phyloP scores from a whole-genome alignment of 37 sponge, comb jelly and placozoan species.

The Diacarnus erythraeanus region DNA sequence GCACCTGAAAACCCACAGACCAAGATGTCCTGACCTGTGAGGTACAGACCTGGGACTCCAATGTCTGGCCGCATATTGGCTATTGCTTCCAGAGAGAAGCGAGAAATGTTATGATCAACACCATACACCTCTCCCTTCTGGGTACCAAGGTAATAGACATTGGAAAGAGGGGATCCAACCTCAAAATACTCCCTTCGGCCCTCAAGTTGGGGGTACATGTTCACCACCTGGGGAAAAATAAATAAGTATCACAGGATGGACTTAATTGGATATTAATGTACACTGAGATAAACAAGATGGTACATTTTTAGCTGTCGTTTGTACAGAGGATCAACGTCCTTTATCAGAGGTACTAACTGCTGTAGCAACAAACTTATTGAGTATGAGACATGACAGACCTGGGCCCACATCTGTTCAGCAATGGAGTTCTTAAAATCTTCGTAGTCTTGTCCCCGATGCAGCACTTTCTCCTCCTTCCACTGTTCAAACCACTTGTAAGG shows the following conservation, averaged over 20 bases:
- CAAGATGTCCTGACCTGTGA: constrained; percentile 89
- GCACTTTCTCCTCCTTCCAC: constrained; percentile 67
- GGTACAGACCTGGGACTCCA: constrained; percentile 70
- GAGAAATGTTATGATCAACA: constrained; percentile 65
- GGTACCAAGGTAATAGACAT: constrained; percentile 72
- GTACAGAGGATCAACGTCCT: too few relatives aligned
- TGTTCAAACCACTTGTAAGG: constrained; percentile 84
- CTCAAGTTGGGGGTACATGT: constrained; percentile 84
- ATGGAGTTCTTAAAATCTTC: constrained; percentile 64
- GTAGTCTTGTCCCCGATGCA: constrained; percentile 83
- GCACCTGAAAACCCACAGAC: constrained; percentile 83
- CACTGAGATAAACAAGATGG: too few relatives aligned
- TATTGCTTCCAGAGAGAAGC: constrained; percentile 61
- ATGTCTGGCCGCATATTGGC: constrained; percentile 72
- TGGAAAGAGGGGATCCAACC: constrained; percentile 86
- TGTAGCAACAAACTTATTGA: too few relatives aligned
- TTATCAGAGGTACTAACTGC: neutral
- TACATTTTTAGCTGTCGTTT: too few relatives aligned
- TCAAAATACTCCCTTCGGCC: constrained; percentile 85
- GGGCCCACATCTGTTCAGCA: constrained; percentile 66
- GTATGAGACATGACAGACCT: constrained; percentile 20
- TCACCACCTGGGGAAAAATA: constrained; percentile 9
- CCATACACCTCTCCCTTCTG: constrained; percentile 88
- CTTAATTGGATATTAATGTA: too few relatives aligned
- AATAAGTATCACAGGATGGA: too few relatives aligned